Evolutionary conservation across 2,113 vertebrate genomes (phyloP).

Genomic region (Podocnemis expansa): DNA sequence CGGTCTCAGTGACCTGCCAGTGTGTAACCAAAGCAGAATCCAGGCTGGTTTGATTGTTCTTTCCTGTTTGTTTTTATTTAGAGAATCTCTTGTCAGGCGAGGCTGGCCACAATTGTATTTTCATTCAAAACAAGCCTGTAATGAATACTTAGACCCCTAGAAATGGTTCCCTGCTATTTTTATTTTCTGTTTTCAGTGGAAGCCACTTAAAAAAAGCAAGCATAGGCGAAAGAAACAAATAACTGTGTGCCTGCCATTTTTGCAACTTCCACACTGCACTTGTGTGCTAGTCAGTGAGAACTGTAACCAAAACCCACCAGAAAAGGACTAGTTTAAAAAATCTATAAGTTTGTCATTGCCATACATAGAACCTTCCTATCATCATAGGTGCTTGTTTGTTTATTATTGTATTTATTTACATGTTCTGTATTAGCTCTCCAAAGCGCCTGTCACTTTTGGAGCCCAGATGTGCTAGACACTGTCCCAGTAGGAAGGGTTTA

Average conservation of each 20-base stretch:
- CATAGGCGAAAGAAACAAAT: slow-evolving; percentile 29
- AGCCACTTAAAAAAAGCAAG: slow-evolving; percentile 9
- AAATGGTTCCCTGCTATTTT: slow-evolving; percentile 1
- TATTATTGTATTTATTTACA: slow-evolving; percentile 11
- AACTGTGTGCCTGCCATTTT: background rate
- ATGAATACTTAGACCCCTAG: background rate
- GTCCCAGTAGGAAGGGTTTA: background rate
- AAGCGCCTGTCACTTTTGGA: background rate
- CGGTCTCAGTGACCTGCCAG: background rate
- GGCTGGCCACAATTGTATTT: background rate
- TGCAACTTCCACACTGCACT: background rate
- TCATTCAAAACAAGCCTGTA: background rate
- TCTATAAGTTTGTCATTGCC: background rate
- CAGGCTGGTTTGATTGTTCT: background rate
- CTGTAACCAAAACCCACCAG: background rate
- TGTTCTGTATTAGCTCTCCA: background rate
- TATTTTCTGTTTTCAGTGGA: background rate
- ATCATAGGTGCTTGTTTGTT: background rate
- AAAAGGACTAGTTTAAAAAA: slow-evolving; percentile 2
- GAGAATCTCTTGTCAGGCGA: slow-evolving; percentile 29
- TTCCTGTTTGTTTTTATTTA: background rate
- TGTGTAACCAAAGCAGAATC: background rate
- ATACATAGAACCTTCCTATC: background rate
- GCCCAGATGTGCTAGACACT: background rate
- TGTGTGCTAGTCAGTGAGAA: slow-evolving; percentile 22